Evolutionary conservation across 2,113 vertebrate species (phyloP).

Genomic region (Serilophus lunatus): DNA sequence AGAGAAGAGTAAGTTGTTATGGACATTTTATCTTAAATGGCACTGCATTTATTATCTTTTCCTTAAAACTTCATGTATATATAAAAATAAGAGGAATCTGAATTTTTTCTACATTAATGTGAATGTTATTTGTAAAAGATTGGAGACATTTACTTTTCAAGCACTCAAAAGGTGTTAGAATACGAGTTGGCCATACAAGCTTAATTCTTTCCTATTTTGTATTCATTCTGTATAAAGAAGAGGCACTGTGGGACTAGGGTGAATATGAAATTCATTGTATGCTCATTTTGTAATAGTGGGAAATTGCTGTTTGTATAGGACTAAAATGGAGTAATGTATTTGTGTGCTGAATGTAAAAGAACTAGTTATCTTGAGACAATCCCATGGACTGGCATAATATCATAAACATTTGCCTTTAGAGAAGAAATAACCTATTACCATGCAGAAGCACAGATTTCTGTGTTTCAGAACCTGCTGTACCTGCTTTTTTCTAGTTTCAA

Average conservation of each 20-base stretch:
- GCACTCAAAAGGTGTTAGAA: not conserved
- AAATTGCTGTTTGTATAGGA: conserved; percentile 42
- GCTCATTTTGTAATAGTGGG: not conserved
- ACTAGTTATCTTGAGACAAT: conserved; percentile 14
- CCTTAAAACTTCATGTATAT: not conserved
- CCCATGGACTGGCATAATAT: not conserved
- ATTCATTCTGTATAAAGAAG: not conserved
- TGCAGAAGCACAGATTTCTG: conserved; percentile 15
- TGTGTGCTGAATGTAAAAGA: conserved; percentile 33
- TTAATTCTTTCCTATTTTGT: not conserved
- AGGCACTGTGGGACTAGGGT: not conserved
- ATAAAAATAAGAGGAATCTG: not conserved
- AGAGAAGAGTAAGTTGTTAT: not conserved
- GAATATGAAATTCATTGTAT: not conserved
- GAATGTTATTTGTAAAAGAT: not conserved
- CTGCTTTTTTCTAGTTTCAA: not conserved
- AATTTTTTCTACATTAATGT: not conserved
- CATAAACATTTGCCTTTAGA: conserved; percentile 26
- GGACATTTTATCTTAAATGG: not conserved
- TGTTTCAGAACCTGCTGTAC: not conserved
- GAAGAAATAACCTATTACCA: conserved; percentile 20
- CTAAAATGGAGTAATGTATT: conserved; percentile 7
- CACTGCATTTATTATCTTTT: not conserved
- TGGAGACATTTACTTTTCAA: not conserved
- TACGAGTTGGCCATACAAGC: not conserved